phyloP scores from a whole-genome alignment of 2,797 vertebrate genomes.

The Parauchenoglanis ngamensis region DNA sequence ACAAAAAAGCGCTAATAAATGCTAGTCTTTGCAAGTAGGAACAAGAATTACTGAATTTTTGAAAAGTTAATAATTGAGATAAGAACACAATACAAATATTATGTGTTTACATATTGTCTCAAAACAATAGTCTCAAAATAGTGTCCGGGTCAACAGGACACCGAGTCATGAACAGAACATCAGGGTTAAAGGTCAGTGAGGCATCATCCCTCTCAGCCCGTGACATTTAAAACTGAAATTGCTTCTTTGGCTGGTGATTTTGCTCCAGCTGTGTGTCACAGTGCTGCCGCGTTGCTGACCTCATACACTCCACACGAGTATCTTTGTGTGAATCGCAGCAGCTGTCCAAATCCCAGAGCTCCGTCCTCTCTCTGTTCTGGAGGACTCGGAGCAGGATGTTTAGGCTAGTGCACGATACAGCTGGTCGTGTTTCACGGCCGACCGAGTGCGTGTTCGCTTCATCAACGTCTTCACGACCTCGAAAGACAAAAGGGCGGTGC shows the following conservation, averaged over 20 bases:
- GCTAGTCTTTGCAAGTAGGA: background rate
- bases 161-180: background rate
- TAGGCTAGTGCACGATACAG: slow-evolving; percentile 25
- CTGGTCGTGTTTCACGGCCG: slow-evolving; percentile 17
- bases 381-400: slow-evolving; percentile 41
- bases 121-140: background rate
- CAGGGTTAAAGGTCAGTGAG: slow-evolving; percentile 27
- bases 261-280: slow-evolving; percentile 34
- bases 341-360: slow-evolving; percentile 45
- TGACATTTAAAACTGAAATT: slow-evolving; percentile 49
- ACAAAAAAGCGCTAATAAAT: background rate
- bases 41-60: background rate
- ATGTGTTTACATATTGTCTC: background rate
- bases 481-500: background rate
- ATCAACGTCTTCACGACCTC: slow-evolving; percentile 12
- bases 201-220: background rate
- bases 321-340: slow-evolving; percentile 52
- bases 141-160: background rate
- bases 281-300: slow-evolving; percentile 29
- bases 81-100: background rate
- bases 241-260: background rate
- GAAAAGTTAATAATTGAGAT: background rate
- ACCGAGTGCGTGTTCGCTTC: slow-evolving; percentile 30
- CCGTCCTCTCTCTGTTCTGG: slow-evolving; percentile 24
- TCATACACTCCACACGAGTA: slow-evolving; percentile 49